A percentile compares a stretch with the other conserved stretches of the same genome.
Evolutionary conservation across 2,888 invertebrate genomes (phyloP).

Genomic region (Chirona hameri): DNA sequence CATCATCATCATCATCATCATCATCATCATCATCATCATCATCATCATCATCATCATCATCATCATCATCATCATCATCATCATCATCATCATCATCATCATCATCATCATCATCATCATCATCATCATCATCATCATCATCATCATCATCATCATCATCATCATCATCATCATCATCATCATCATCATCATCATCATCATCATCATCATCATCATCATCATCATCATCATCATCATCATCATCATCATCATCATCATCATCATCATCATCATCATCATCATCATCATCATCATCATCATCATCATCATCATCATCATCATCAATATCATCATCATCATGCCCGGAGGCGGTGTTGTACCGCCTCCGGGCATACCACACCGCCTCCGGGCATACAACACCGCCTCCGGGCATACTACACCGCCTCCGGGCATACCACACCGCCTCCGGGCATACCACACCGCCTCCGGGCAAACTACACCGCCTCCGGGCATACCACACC

Average conservation of each 20-base stretch:
- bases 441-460: too few relatives aligned
- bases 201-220: slow-evolving; percentile 22
- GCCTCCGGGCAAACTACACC: too few relatives aligned
- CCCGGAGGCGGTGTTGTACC: too few relatives aligned
- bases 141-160: slow-evolving; percentile 22
- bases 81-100: slow-evolving; percentile 22
- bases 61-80: slow-evolving; percentile 22
- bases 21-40: slow-evolving; percentile 11
- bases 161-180: slow-evolving; percentile 22
- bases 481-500: too few relatives aligned
- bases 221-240: slow-evolving; percentile 22
- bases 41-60: slow-evolving; percentile 22
- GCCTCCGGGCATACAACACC: too few relatives aligned
- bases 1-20: not conserved
- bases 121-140: slow-evolving; percentile 22
- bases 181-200: slow-evolving; percentile 22
- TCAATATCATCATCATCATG: too few relatives aligned
- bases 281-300: slow-evolving; percentile 22
- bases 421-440: too few relatives aligned
- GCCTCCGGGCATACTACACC: too few relatives aligned
- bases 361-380: too few relatives aligned
- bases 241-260: slow-evolving; percentile 22
- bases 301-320: slow-evolving; percentile 22
- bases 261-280: slow-evolving; percentile 22
- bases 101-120: slow-evolving; percentile 22